A percentile compares a stretch with the other conserved stretches of the same genome.
Evolutionary conservation across 2,888 invertebrate species (phyloP).

Genomic region (Sinelater perroti): DNA sequence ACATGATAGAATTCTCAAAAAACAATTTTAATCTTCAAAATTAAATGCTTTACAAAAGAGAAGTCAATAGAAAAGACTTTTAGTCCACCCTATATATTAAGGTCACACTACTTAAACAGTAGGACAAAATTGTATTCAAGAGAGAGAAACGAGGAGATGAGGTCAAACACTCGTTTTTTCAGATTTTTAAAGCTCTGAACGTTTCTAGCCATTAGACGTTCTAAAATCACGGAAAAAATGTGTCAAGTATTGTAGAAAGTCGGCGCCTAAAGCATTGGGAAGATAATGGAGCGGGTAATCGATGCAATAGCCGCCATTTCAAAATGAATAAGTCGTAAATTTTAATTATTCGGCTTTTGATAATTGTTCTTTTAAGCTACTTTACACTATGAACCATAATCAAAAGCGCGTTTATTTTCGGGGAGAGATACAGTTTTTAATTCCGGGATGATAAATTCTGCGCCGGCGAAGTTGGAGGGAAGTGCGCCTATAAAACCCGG

Average conservation of each 20-base stretch:
- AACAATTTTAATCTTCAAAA: too few relatives aligned
- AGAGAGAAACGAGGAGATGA: too few relatives aligned
- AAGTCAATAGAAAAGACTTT: too few relatives aligned
- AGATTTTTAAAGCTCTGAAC: too few relatives aligned
- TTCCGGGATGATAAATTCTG: background rate
- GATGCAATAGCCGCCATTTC: conserved; percentile 21
- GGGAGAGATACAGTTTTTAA: conserved; percentile 4
- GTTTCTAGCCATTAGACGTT: too few relatives aligned
- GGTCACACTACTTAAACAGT: too few relatives aligned
- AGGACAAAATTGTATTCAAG: too few relatives aligned
- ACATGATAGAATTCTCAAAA: too few relatives aligned
- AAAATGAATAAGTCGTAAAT: conserved; percentile 28
- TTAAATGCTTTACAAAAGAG: too few relatives aligned
- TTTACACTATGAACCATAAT: conserved; percentile 29
- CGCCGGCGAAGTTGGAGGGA: conserved; percentile 2
- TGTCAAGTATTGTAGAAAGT: conserved; percentile 18
- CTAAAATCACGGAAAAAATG: too few relatives aligned
- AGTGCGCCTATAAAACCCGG: conserved; percentile 7
- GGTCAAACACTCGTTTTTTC: too few relatives aligned
- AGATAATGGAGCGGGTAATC: conserved; percentile 26
- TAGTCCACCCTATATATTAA: too few relatives aligned
- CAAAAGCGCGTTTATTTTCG: conserved; percentile 26
- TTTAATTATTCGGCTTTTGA: conserved; percentile 30
- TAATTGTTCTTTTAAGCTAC: conserved; percentile 23
- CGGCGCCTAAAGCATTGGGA: conserved; percentile 14